phyloP scores from a whole-genome alignment of 2,888 invertebrate genomes.

The Arrhopalites spinosus region DNA sequence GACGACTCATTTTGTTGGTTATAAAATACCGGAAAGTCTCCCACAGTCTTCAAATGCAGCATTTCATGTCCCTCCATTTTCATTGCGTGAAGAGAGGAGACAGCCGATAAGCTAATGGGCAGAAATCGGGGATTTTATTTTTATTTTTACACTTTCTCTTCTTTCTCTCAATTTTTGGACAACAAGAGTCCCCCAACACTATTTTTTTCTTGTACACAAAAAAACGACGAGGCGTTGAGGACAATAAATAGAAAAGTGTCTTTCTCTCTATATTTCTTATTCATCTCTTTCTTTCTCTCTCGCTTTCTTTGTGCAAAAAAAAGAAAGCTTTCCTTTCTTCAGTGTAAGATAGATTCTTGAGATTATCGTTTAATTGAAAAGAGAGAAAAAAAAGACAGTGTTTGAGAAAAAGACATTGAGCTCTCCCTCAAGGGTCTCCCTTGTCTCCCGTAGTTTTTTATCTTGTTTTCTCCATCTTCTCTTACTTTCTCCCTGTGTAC shows the following conservation, averaged over 20 bases:
- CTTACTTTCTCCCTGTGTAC: neutral
- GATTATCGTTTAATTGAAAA: conserved; percentile 1
- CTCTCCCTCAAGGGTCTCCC: neutral
- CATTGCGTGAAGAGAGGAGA: neutral
- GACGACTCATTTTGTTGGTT: conserved; percentile 1
- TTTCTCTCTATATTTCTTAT: conserved; percentile 4
- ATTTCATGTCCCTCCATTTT: no score
- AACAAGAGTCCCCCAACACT: no score
- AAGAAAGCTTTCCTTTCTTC: neutral
- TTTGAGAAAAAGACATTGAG: neutral
- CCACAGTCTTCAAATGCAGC: no score
- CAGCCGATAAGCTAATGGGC: neutral
- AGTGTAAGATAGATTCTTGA: neutral
- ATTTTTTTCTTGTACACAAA: no score
- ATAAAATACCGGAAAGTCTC: neutral
- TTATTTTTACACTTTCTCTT: no score
- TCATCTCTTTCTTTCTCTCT: neutral
- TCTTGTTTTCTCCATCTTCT: neutral
- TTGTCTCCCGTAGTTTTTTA: neutral
- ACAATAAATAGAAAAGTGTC: neutral
- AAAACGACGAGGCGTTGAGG: neutral
- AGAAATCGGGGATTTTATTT: neutral
- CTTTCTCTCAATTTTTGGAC: no score
- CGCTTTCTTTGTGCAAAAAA: neutral
- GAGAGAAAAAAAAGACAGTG: neutral